Conservation (phyloP, 1,140 invertebrate species). For the Dinothrombium tinctorium region DNA sequence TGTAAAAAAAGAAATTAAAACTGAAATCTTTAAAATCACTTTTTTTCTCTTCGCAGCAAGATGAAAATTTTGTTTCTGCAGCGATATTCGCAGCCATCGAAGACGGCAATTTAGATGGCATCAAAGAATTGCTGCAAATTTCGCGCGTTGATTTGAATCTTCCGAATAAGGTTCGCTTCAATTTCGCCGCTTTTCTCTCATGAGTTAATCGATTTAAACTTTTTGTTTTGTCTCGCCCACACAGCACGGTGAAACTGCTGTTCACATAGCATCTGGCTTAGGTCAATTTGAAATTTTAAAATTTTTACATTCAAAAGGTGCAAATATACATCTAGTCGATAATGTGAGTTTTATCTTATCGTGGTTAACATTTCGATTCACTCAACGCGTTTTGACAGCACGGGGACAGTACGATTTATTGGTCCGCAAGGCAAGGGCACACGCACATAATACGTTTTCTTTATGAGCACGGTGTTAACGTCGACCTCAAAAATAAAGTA, state of each 20-base stretch:
- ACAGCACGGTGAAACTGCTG: constrained; percentile 32
- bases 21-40: background rate
- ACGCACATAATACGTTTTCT: constrained; percentile 26
- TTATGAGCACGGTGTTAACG: constrained; percentile 24
- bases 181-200: background rate
- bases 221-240: background rate
- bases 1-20: too few species aligned
- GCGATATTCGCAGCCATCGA: constrained; percentile 34
- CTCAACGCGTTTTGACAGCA: constrained; percentile 18
- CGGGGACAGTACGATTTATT: constrained; percentile 33
- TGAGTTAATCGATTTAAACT: background rate
- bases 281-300: constrained; percentile 30
- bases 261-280: constrained; percentile 32
- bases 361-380: constrained; percentile 6
- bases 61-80: constrained; percentile 32
- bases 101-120: constrained; percentile 30
- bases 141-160: constrained; percentile 30
- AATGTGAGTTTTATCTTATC: constrained; percentile 18
- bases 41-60: constrained; percentile 20
- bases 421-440: constrained; percentile 34
- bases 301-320: constrained; percentile 28
- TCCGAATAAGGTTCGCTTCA: constrained; percentile 25
- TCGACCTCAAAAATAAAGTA: constrained; percentile 30
- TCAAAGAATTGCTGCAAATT: constrained; percentile 30
- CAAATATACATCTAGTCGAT: constrained; percentile 26